Evolutionary conservation across 1,140 invertebrate species (phyloP).

Genomic region (Sitophilus oryzae): DNA sequence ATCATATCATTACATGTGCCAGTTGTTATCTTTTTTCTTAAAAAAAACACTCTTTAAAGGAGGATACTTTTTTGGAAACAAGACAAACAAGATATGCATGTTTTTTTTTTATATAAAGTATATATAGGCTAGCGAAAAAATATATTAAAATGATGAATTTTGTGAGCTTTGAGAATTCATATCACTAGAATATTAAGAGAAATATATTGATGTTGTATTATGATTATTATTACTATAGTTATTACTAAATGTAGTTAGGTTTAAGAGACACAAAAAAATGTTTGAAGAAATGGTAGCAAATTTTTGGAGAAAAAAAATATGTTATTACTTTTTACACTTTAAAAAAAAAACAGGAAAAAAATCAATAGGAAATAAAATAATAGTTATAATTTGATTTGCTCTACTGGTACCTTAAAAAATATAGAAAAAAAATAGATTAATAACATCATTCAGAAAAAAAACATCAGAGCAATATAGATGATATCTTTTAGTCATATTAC

Average conservation of each 20-base stretch:
- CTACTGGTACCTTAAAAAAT: conserved; percentile 36
- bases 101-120: too few relatives aligned
- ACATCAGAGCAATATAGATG: too few relatives aligned
- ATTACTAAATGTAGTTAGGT: too few relatives aligned
- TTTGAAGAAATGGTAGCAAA: too few relatives aligned
- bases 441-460: too few relatives aligned
- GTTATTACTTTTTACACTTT: conserved; percentile 2
- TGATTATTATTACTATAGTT: too few relatives aligned
- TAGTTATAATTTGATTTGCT: conserved; percentile 29
- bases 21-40: too few relatives aligned
- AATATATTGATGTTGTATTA: conserved; percentile 1
- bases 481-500: too few relatives aligned
- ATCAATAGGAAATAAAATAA: neutral
- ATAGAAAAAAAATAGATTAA: conserved; percentile 4
- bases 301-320: conserved; percentile 7
- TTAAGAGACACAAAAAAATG: too few relatives aligned
- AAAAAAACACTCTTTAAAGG: too few relatives aligned
- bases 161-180: conserved; percentile 25
- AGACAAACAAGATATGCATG: too few relatives aligned
- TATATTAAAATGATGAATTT: conserved; percentile 11
- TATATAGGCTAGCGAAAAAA: conserved; percentile 22
- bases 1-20: conserved; percentile 21
- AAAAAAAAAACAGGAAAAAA: neutral
- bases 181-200: conserved; percentile 15
- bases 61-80: conserved; percentile 19